These are phyloP conservation scores for Hypolimnas misippus DNA, from an alignment of 2,888 invertebrate genomes.

Conservation along the genomic window DNA sequence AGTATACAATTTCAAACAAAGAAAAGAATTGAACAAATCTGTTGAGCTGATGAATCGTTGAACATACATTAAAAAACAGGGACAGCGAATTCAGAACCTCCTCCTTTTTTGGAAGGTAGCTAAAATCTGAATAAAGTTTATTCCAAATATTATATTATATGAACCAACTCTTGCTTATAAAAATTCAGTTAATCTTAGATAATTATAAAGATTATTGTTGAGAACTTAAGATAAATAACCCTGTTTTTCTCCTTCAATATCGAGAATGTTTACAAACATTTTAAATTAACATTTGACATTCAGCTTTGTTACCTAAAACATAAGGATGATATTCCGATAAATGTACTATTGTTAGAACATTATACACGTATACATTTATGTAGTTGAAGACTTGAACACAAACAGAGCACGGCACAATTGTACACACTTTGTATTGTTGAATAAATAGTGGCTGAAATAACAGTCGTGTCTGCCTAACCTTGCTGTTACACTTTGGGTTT, in stretches of 20 bases:
- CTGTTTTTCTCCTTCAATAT: slow-evolving; percentile 11
- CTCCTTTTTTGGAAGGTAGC: too few species aligned
- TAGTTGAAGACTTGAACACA: slow-evolving; percentile 25
- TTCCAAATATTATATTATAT: too few species aligned
- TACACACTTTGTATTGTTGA: slow-evolving; percentile 34
- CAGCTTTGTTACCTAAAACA: background rate
- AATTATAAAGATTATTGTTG: slow-evolving; percentile 12
- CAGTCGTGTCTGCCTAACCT: slow-evolving; percentile 33
- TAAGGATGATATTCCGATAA: background rate
- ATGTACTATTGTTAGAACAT: background rate
- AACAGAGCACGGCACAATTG: slow-evolving; percentile 18
- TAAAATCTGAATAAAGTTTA: too few species aligned
- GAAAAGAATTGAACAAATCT: too few species aligned
- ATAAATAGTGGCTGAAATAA: slow-evolving; percentile 39
- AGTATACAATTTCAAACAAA: too few species aligned
- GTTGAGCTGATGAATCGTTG: too few species aligned
- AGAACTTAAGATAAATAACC: slow-evolving; percentile 8
- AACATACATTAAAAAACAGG: too few species aligned
- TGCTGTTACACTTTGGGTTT: slow-evolving; percentile 16
- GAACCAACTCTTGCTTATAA: too few species aligned
- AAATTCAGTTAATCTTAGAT: too few species aligned
- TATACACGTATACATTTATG: slow-evolving; percentile 18
- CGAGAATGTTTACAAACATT: slow-evolving; percentile 19
- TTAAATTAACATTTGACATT: background rate
- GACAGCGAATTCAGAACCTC: too few species aligned